phyloP scores from a whole-genome alignment of 2,888 invertebrate species.

The Temnothorax unifasciatus region DNA sequence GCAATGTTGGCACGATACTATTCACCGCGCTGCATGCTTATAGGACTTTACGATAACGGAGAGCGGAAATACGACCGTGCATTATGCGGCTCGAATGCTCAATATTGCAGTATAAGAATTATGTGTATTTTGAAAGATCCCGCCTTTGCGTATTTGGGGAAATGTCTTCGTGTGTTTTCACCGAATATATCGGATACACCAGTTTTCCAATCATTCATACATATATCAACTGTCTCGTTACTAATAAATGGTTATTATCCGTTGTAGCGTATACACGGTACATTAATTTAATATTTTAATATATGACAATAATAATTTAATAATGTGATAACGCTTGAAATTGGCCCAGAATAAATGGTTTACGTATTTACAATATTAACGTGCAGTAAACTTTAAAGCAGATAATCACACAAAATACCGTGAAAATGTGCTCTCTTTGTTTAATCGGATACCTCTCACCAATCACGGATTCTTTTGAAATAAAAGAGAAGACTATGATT shows the following conservation, averaged over 20 bases:
- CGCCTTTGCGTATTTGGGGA: too few relatives aligned
- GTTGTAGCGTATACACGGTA: background rate
- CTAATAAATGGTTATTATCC: background rate
- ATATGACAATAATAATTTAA: conserved; percentile 25
- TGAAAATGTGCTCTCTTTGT: background rate
- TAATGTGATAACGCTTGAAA: background rate
- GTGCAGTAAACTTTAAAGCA: conserved; percentile 1
- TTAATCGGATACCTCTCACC: background rate
- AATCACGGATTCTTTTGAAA: background rate
- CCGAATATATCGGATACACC: background rate
- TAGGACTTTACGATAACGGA: conserved; percentile 16
- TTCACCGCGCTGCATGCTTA: background rate
- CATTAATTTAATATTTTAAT: conserved; percentile 38
- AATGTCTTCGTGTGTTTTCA: background rate
- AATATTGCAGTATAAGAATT: conserved; percentile 9
- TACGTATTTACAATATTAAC: background rate
- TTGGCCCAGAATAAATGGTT: conserved; percentile 16
- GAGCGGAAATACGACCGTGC: conserved; percentile 20
- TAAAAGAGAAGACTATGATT: conserved; percentile 1
- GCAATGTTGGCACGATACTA: conserved; percentile 20
- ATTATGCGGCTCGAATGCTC: background rate
- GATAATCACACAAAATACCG: background rate
- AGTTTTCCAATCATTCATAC: background rate
- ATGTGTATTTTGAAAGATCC: background rate
- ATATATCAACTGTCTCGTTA: background rate